Base-by-base conservation (phyloP, 1,140 invertebrate genomes). In the Pseudomyrmex pallidus region DNA sequence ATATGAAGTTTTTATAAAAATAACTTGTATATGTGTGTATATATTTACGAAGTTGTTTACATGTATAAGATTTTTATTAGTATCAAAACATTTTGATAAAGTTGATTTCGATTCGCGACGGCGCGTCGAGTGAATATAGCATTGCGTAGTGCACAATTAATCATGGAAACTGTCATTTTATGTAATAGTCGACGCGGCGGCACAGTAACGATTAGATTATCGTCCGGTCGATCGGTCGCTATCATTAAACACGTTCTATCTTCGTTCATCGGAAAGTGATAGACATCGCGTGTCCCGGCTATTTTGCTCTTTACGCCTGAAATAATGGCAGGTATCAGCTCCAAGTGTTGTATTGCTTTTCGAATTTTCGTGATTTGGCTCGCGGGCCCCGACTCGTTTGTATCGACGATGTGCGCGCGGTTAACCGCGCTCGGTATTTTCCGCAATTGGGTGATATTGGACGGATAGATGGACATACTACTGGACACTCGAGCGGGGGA, bases 361-460 rank as follows among this genome's bases (percentile, higher is more conserved):
- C 74, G 68, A 88, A 86, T 86, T 89, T 88, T 86, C 74, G 82
- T 85, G 63, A 86, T 83, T 74, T 82, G 44, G 52, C 61, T 72
- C 54, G 59, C 52, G 62, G 72, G 63, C 56, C 25, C 25, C 73
- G 61, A 74, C 68, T 67, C 67, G 87, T 72, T 85, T 76, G 72
- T 83, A 74, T 61, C 73, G 61, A 56, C 73, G 46, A 88, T 74
- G 68, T 80, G 64, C 76, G 87, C 70, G 87, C 70, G 87, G 87
- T 89, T 86, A 88, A 63, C 87, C 87, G 57, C 80, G 73, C 62
- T 86, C 70, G 78, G 85, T 83, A 84, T 88, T 88, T 88, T 85
- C 86, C 70, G 72, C 83, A 85, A 88, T 88, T 88, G 86, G 56
- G 54, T 76, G 87, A 88, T 89, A 89, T 88, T 74, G 87, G 86